Percentiles rank a stretch among this genome's conserved stretches.
Conservation (phyloP, 2,113 vertebrate species). For the Clarias gariepinus region DNA sequence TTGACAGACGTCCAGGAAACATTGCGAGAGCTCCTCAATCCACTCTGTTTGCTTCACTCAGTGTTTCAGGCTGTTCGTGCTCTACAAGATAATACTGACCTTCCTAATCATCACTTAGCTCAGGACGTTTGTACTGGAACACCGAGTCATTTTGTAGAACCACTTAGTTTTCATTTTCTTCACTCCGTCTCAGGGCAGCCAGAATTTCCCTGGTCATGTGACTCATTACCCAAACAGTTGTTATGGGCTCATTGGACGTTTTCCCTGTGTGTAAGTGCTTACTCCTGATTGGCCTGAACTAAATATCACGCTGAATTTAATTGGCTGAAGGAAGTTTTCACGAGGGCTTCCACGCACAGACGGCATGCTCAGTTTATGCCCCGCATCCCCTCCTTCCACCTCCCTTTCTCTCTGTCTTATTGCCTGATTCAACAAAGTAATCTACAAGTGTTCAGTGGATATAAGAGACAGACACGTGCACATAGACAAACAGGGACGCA, state of each 20-base stretch:
- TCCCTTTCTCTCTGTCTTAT: background rate
- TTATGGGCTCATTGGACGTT: background rate
- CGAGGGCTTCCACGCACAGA: slow-evolving; percentile 11
- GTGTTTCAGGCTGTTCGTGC: background rate
- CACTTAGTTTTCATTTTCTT: slow-evolving; percentile 8
- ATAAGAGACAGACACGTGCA: background rate
- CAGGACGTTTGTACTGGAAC: slow-evolving; percentile 2
- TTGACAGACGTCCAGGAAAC: background rate
- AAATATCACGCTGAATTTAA: background rate
- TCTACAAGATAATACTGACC: background rate
- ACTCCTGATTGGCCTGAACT: slow-evolving; percentile 19
- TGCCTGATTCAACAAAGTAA: background rate
- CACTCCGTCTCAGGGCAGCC: background rate
- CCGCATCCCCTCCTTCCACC: background rate
- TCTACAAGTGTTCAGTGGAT: background rate
- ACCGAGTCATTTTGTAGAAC: background rate
- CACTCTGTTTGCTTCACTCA: background rate
- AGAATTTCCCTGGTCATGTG: slow-evolving; percentile 22
- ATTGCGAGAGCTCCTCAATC: background rate
- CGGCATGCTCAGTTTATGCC: background rate
- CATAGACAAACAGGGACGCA: background rate
- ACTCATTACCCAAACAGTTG: background rate
- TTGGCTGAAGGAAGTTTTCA: slow-evolving; percentile 34
- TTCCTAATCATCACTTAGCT: background rate
- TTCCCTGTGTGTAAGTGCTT: background rate